Conservation (phyloP, 1,140 invertebrate species). For the Megalonaias nervosa region DNA sequence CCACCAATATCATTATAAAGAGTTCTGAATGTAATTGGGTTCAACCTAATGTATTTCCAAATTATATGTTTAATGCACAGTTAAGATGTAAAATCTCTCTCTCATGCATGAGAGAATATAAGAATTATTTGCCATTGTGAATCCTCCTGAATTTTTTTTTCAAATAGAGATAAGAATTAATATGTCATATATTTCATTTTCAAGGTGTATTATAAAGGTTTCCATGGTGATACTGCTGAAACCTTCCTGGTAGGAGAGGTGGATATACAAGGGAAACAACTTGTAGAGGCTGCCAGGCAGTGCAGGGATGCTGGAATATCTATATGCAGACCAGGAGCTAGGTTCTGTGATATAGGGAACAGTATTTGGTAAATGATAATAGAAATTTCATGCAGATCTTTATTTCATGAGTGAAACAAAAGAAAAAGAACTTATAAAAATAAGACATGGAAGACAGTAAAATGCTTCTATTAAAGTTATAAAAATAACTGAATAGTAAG, state of each 20-base stretch:
- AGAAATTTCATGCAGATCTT: neutral
- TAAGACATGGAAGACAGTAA: too few species aligned
- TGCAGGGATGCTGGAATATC: conserved; percentile 83
- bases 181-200: conserved; percentile 26
- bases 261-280: conserved; percentile 79
- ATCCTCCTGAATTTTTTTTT: neutral
- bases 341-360: conserved; percentile 84
- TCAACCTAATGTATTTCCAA: too few species aligned
- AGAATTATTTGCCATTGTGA: neutral
- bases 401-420: too few species aligned
- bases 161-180: neutral
- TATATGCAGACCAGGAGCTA: conserved; percentile 83
- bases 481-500: too few species aligned
- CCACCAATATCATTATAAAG: too few species aligned
- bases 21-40: too few species aligned
- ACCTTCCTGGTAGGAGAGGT: conserved; percentile 87
- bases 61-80: too few species aligned
- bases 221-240: conserved; percentile 93
- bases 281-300: conserved; percentile 81
- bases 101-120: too few species aligned
- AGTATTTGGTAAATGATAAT: conserved; percentile 56
- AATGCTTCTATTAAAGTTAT: too few species aligned
- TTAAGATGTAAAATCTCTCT: too few species aligned
- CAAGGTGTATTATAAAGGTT: conserved; percentile 88
- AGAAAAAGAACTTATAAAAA: too few species aligned